These are phyloP conservation scores for Heliothis peltigera DNA, from an alignment of 2,888 invertebrate genomes.

Conservation along the genomic window DNA sequence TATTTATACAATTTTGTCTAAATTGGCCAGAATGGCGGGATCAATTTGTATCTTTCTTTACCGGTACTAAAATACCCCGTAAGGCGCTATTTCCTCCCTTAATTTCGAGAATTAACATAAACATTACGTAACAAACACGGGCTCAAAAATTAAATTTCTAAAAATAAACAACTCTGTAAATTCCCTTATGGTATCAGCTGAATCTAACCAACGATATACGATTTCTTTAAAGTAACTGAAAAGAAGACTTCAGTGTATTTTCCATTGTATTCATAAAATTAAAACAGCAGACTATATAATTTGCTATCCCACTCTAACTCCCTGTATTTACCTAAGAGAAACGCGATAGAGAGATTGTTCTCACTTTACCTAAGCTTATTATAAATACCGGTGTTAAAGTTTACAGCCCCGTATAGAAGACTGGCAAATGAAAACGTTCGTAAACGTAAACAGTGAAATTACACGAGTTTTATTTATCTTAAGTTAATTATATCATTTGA, in stretches of 20 bases:
- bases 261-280: slow-evolving; percentile 49
- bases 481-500: slow-evolving; percentile 57
- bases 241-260: slow-evolving; percentile 45
- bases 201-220: slow-evolving; percentile 6
- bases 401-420: slow-evolving; percentile 70
- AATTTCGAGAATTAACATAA: neutral
- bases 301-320: slow-evolving; percentile 32
- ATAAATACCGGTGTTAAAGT: slow-evolving; percentile 73
- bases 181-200: neutral
- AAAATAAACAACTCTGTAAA: neutral
- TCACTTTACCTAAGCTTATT: slow-evolving; percentile 62
- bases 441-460: slow-evolving; percentile 78
- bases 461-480: slow-evolving; percentile 69
- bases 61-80: neutral
- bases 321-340: slow-evolving; percentile 7
- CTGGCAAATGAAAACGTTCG: slow-evolving; percentile 75
- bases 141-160: slow-evolving; percentile 7
- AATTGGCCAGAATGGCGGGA: neutral
- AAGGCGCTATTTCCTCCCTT: neutral
- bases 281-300: slow-evolving; percentile 30
- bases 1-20: neutral
- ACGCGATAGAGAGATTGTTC: slow-evolving; percentile 36
- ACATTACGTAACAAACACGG: neutral
- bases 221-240: slow-evolving; percentile 26
- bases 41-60: neutral